phyloP scores from a whole-genome alignment of 2,113 vertebrate genomes.

The Bos taurus region DNA sequence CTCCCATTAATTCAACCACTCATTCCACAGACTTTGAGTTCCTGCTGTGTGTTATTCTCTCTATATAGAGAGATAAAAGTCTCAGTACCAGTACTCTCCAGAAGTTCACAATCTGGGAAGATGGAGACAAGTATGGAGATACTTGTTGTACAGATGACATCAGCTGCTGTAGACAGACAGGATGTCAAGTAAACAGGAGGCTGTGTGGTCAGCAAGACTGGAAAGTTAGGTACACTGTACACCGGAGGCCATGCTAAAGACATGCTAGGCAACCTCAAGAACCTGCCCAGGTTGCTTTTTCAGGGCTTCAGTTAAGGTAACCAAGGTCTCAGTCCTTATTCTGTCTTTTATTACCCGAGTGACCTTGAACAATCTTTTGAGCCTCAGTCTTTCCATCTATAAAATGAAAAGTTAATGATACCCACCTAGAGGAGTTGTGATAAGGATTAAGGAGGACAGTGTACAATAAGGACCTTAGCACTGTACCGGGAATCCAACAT shows the following conservation, averaged over 20 bases:
- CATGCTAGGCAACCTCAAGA: neutral
- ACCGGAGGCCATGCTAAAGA: neutral
- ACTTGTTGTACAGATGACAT: neutral
- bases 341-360: neutral
- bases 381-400: neutral
- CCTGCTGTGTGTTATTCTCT: neutral
- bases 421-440: neutral
- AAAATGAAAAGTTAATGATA: neutral
- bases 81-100: neutral
- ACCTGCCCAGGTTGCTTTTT: neutral
- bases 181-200: neutral
- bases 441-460: neutral
- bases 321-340: neutral
- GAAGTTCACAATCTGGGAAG: neutral
- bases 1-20: neutral
- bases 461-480: neutral
- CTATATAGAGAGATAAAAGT: neutral
- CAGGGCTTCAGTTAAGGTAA: neutral
- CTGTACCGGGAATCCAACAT: neutral
- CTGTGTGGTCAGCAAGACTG: rapidly evolving
- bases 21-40: neutral
- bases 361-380: neutral
- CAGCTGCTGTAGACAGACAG: neutral
- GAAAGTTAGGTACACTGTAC: neutral
- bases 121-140: neutral